Conservation (phyloP, 2,888 invertebrate species). For the Acleris emargana region DNA sequence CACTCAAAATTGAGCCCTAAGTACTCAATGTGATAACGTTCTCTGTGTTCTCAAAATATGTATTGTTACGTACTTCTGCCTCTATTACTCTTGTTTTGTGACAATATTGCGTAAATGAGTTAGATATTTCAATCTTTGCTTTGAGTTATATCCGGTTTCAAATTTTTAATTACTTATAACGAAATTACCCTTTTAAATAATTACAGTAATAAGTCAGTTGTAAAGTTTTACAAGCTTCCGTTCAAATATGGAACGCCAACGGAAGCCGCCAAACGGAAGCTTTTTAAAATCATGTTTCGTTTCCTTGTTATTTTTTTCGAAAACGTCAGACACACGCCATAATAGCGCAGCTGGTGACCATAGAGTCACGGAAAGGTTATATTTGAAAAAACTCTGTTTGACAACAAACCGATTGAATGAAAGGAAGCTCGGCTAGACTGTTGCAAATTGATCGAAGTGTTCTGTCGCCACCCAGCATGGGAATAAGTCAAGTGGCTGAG, state of each 20-base stretch:
- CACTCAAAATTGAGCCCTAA: no score
- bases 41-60: no score
- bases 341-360: constrained; percentile 61
- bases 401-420: constrained; percentile 47
- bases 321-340: constrained; percentile 64
- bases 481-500: constrained; percentile 66
- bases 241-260: constrained; percentile 43
- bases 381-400: constrained; percentile 48
- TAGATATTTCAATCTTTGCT: no score
- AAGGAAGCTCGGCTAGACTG: constrained; percentile 76
- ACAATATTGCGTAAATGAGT: no score
- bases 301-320: constrained; percentile 55
- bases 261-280: constrained; percentile 55
- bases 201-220: constrained; percentile 33
- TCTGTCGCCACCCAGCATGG: constrained; percentile 82
- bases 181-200: background rate
- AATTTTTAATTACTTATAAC: background rate
- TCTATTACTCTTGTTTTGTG: no score
- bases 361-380: constrained; percentile 47
- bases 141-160: no score
- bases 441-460: constrained; percentile 79
- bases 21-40: no score
- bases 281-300: constrained; percentile 51
- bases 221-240: constrained; percentile 44
- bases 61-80: no score